A percentile compares a stretch with the other conserved stretches of the same genome.
Conservation (phyloP, 2,113 vertebrate genomes). For the Spheniscus mendiculus region DNA sequence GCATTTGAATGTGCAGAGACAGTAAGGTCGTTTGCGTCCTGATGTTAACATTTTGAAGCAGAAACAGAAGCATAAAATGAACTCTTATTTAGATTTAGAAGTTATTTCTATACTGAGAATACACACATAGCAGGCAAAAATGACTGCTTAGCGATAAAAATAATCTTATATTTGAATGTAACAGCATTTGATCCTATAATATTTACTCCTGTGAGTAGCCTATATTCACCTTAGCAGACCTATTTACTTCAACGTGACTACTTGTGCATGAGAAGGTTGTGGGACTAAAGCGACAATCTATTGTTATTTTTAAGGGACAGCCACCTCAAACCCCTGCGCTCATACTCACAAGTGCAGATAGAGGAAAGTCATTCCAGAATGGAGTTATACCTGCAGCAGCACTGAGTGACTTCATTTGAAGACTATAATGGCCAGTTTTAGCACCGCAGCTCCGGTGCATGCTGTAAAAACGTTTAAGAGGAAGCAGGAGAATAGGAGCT, state of each 20-base stretch:
- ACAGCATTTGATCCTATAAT: neutral
- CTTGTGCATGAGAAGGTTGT: neutral
- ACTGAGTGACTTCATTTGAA: neutral
- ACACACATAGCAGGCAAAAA: neutral
- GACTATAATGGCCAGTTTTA: neutral
- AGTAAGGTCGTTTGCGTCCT: neutral
- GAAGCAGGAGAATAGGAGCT: neutral
- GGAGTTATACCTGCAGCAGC: neutral
- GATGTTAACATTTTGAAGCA: neutral
- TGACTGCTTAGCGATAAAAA: neutral
- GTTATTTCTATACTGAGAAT: neutral
- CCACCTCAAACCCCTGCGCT: rapidly evolving
- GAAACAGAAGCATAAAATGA: neutral
- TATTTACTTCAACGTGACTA: neutral
- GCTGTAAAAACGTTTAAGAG: neutral
- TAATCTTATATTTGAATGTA: neutral
- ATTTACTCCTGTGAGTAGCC: neutral
- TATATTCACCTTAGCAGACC: neutral
- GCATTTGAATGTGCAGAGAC: neutral
- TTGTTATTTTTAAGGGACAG: neutral
- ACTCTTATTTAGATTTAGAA: neutral
- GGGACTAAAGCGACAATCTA: neutral
- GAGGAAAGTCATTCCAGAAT: neutral
- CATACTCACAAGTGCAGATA: neutral
- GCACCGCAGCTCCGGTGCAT: neutral